Evolutionary conservation across 2,797 vertebrate genomes (phyloP).

Genomic region (Erethizon dorsatum): DNA sequence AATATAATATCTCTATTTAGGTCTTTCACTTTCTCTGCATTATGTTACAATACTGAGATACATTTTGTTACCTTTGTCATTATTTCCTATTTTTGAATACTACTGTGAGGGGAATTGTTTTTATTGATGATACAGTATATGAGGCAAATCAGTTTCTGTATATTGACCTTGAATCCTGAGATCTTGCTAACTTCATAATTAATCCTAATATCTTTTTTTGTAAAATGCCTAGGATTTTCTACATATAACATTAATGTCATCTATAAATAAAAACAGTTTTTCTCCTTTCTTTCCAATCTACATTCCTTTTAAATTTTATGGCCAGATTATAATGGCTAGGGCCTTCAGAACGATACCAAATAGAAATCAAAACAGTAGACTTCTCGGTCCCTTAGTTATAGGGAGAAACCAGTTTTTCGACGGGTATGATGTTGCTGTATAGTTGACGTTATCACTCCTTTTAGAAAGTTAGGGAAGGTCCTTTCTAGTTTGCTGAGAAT

Average conservation of each 20-base stretch:
- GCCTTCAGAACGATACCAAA: not conserved
- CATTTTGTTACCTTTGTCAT: not conserved
- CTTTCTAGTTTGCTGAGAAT: not conserved
- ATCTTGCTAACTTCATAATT: not conserved
- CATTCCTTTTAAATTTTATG: not conserved
- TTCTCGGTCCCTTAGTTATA: not conserved
- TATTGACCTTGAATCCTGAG: slow-evolving; percentile 7
- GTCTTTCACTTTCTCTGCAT: slow-evolving; percentile 13
- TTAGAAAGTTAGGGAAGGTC: not conserved
- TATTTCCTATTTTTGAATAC: slow-evolving; percentile 25
- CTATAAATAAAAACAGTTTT: not conserved
- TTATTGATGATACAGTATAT: not conserved
- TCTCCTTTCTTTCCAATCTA: not conserved
- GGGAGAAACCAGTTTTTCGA: not conserved
- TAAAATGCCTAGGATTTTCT: not conserved
- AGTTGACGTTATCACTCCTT: not conserved
- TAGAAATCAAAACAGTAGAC: not conserved
- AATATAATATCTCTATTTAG: slow-evolving; percentile 42
- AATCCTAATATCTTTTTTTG: not conserved
- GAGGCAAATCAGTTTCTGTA: not conserved
- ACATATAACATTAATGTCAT: not conserved
- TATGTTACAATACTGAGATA: not conserved
- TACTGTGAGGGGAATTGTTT: slow-evolving; percentile 13
- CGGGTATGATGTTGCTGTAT: not conserved
- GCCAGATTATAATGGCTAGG: not conserved